phyloP scores from a whole-genome alignment of 1,140 invertebrate genomes.

The Eupeodes corollae region DNA sequence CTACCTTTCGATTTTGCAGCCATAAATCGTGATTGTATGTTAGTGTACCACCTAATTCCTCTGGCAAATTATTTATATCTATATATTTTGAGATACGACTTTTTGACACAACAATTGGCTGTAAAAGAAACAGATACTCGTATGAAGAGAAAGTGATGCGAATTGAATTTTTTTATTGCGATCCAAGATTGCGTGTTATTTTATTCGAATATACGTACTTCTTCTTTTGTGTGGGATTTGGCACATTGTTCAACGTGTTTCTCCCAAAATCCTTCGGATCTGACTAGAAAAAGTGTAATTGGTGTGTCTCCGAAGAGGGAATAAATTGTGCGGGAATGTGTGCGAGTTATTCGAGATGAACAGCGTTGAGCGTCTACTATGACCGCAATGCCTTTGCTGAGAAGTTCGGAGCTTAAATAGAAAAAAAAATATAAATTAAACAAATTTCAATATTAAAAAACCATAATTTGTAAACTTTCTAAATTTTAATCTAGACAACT shows the following conservation, averaged over 20 bases:
- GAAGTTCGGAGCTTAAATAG: conserved; percentile 16
- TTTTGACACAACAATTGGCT: conserved; percentile 52
- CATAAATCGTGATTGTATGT: conserved; percentile 69
- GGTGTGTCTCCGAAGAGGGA: conserved; percentile 42
- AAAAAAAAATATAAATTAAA: conserved; percentile 1
- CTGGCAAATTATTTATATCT: conserved; percentile 60
- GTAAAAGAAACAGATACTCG: conserved; percentile 28
- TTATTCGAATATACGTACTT: conserved; percentile 45
- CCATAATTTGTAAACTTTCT: conserved; percentile 16
- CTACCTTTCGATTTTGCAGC: conserved; percentile 72
- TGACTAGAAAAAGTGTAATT: conserved; percentile 48
- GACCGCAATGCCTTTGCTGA: conserved; percentile 44
- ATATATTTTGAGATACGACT: conserved; percentile 58
- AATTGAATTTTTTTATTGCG: no score
- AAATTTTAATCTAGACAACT: no score
- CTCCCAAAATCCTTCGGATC: conserved; percentile 63
- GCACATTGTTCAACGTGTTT: conserved; percentile 62
- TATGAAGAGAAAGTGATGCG: conserved; percentile 1
- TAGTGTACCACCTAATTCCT: conserved; percentile 66
- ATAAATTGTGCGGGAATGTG: conserved; percentile 46
- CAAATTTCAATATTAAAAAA: not conserved
- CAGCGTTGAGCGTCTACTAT: conserved; percentile 53
- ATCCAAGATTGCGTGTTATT: no score
- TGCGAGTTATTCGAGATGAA: conserved; percentile 49
- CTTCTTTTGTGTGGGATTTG: conserved; percentile 48